A percentile compares a stretch with the other conserved stretches of the same genome.
Evolutionary conservation across 2,113 vertebrate species (phyloP).

Genomic region (Nothocercus nigrocapillus): DNA sequence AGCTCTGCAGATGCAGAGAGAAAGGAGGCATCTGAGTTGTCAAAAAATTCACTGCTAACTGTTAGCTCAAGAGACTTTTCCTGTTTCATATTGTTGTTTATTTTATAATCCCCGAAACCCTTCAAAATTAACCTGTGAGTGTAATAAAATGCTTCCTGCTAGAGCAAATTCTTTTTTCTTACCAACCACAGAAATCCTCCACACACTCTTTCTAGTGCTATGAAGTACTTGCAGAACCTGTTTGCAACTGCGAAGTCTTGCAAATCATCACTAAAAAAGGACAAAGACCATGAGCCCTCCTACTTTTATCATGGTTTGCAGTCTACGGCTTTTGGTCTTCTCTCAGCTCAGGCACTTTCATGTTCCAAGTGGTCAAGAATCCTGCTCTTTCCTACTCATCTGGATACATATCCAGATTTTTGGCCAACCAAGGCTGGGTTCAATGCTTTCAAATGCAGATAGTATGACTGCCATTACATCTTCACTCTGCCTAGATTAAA

Average conservation of each 20-base stretch:
- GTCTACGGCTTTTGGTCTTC: neutral
- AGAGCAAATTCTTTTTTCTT: neutral
- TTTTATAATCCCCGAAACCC: neutral
- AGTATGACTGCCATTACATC: neutral
- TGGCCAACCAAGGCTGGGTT: neutral
- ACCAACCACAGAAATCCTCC: neutral
- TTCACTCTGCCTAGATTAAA: neutral
- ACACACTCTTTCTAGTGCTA: rapidly evolving
- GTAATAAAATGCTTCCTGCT: neutral
- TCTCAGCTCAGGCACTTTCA: neutral
- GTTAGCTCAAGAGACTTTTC: neutral
- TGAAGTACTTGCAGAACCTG: neutral
- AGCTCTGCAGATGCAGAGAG: rapidly evolving
- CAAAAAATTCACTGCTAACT: neutral
- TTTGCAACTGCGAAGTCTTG: neutral
- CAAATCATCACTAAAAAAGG: neutral
- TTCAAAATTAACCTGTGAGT: neutral
- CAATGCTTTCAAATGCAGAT: neutral
- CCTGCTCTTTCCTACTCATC: neutral
- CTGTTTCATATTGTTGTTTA: neutral
- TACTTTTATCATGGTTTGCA: neutral
- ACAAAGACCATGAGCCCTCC: neutral
- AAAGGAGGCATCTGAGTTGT: neutral
- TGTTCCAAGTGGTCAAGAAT: neutral
- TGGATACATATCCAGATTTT: neutral